Evolutionary conservation across 1,140 invertebrate species (phyloP).

Genomic region (Pinna nobilis): DNA sequence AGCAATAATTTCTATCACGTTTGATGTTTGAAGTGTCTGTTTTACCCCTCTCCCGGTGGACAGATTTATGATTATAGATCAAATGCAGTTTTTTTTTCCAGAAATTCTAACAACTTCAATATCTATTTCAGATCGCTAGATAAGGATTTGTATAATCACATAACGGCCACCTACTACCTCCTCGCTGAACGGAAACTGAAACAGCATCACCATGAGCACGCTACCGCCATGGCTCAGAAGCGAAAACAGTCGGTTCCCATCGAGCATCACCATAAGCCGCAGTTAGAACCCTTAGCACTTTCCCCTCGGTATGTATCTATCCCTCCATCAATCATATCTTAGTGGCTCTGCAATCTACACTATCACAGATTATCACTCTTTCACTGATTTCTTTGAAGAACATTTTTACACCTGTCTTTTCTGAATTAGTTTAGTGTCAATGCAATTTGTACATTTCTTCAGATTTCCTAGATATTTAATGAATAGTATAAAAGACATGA

Average conservation of each 20-base stretch:
- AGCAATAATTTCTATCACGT: too few relatives aligned
- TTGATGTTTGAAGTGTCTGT: too few relatives aligned
- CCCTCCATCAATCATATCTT: too few relatives aligned
- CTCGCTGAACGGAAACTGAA: constrained; percentile 93
- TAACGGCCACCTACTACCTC: constrained; percentile 98
- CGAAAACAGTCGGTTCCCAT: constrained; percentile 65
- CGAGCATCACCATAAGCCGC: constrained; percentile 58
- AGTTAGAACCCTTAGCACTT: constrained; percentile 74
- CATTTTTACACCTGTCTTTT: too few relatives aligned
- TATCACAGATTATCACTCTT: too few relatives aligned
- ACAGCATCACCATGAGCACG: constrained; percentile 71
- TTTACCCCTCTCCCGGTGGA: too few relatives aligned
- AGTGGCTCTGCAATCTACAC: too few relatives aligned
- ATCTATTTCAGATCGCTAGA: constrained; percentile 86
- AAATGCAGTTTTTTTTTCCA: background rate
- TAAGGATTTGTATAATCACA: constrained; percentile 97
- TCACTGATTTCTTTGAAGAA: too few relatives aligned
- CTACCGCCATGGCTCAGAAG: constrained; percentile 46
- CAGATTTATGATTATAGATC: background rate
- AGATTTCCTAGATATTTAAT: too few relatives aligned
- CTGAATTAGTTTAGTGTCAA: too few relatives aligned
- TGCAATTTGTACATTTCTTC: too few relatives aligned
- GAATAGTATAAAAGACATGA: too few relatives aligned
- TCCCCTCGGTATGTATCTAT: constrained; percentile 76
- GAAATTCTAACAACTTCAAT: background rate